Base-by-base conservation (phyloP, 2,797 vertebrate genomes). In the Neomorphus geoffroyi region DNA sequence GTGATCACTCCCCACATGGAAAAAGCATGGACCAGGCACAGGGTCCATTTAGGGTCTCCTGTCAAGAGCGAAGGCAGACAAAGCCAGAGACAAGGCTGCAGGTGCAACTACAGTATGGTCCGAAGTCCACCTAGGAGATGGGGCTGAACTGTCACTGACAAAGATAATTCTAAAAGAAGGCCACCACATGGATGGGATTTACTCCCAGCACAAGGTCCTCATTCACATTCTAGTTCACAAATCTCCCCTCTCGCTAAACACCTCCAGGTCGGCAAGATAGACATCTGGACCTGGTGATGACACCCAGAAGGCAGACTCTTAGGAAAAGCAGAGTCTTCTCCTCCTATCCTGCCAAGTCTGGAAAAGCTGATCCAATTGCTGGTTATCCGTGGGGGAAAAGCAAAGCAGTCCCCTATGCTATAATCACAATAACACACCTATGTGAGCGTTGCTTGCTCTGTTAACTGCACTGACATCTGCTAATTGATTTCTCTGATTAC, bases 381-480 rank as follows among this genome's bases (percentile, higher is more conserved):
- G 82, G 78, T 50, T 86, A 89, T 70, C 69, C 90, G 78, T 3
- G 1, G 4, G 58, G 75, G 94, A 69, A 85, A 78, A 88, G 58
- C 33, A 56, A 64, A 84, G 61, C 73, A 56, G 72, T 51, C 75
- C 17, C 32, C 73, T 13, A 18, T 57, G 43, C 54, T 48, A 39
- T 48, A 46, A 14, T 3, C 26, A 33, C 58, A 22, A 18, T 65
- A 60, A 81, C 32, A 54, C 95, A 94, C 85, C 82, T 89, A 28
- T 18, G 92, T 53, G 82, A 46, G 51, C 3, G 32, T 79, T 91
- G 94, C 91, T 81, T 54, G 86, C 95, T 96, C 90, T 45, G 88
- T 58, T 94, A 96, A 81, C 83, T 53, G 32, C 33, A 21, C 71
- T 90, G 97, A 97, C 97, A 97, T 92, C 88, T 91, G 93, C 96